phyloP scores from a whole-genome alignment of 2,797 vertebrate species.

The Stomatorhinus walkeri region DNA sequence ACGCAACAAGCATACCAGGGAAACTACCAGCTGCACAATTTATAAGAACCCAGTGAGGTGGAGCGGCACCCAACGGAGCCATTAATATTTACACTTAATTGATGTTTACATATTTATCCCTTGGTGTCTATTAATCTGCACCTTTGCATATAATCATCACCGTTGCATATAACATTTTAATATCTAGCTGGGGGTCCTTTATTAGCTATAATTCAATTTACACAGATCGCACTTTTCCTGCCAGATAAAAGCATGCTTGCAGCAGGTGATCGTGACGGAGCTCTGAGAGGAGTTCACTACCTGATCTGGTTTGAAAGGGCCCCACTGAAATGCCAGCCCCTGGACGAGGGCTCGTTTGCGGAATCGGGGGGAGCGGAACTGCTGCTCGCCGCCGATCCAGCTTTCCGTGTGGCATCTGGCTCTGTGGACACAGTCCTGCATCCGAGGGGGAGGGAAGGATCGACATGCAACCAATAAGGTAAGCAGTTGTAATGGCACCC shows the following conservation, averaged over 20 bases:
- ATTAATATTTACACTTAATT: not conserved
- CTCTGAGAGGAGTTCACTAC: slow-evolving; percentile 30
- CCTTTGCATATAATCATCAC: not conserved
- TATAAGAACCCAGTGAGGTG: not conserved
- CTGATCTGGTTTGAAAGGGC: slow-evolving; percentile 64
- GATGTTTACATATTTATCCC: not conserved
- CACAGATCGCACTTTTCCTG: not conserved
- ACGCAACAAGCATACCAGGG: not conserved
- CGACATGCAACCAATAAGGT: not conserved
- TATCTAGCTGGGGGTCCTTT: not conserved
- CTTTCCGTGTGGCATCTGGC: slow-evolving; percentile 33
- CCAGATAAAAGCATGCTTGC: not conserved
- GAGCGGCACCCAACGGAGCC: not conserved
- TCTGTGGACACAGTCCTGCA: slow-evolving; percentile 42
- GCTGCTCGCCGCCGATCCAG: slow-evolving; percentile 12
- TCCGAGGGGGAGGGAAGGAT: not conserved
- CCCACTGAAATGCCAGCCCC: slow-evolving; percentile 61
- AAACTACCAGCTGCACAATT: not conserved
- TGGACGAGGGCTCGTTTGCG: slow-evolving; percentile 35
- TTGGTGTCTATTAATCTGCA: not conserved
- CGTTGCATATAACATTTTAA: slow-evolving; percentile 5
- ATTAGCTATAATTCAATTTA: not conserved
- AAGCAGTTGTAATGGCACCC: not conserved
- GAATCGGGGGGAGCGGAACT: slow-evolving; percentile 19
- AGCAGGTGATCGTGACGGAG: not conserved